Evolutionary conservation across 2,888 invertebrate genomes (phyloP).

Genomic region (Hirudinaria manillensis): DNA sequence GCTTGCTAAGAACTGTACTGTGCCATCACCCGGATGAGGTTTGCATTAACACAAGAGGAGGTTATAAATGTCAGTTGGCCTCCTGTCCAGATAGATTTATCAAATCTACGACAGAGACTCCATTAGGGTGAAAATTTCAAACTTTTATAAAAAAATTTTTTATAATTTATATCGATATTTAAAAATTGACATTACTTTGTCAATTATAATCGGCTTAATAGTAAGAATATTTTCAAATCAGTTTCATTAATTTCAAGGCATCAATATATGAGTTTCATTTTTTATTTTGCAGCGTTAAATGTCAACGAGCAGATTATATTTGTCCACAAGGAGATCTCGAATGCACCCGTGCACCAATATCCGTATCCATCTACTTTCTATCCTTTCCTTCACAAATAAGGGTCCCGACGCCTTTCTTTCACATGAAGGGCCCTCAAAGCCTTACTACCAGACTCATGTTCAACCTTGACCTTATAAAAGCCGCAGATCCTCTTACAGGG

Average conservation of each 20-base stretch:
- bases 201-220: not conserved
- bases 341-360: conserved; percentile 74
- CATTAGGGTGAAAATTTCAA: no score
- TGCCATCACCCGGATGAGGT: conserved; percentile 62
- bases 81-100: conserved; percentile 78
- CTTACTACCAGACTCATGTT: conserved; percentile 69
- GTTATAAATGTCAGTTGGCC: conserved; percentile 78
- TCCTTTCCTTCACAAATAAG: conserved; percentile 69
- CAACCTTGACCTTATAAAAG: conserved; percentile 62
- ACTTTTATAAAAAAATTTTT: conserved; percentile 42
- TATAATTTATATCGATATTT: no score
- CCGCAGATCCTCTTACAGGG: conserved; percentile 59
- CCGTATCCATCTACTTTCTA: conserved; percentile 86
- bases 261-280: not conserved
- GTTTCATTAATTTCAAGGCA: no score
- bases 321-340: conserved; percentile 69
- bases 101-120: conserved; percentile 35
- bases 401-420: conserved; percentile 68
- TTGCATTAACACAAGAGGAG: conserved; percentile 84
- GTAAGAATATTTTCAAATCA: not conserved
- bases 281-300: conserved; percentile 58
- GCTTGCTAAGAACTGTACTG: conserved; percentile 56
- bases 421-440: conserved; percentile 75
- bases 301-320: conserved; percentile 65
- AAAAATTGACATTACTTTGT: no score